Evolutionary conservation across 1,140 invertebrate genomes (phyloP), one percentile per base, ranked within the genome.

Genomic region (Drosophila athabasca): DNA sequence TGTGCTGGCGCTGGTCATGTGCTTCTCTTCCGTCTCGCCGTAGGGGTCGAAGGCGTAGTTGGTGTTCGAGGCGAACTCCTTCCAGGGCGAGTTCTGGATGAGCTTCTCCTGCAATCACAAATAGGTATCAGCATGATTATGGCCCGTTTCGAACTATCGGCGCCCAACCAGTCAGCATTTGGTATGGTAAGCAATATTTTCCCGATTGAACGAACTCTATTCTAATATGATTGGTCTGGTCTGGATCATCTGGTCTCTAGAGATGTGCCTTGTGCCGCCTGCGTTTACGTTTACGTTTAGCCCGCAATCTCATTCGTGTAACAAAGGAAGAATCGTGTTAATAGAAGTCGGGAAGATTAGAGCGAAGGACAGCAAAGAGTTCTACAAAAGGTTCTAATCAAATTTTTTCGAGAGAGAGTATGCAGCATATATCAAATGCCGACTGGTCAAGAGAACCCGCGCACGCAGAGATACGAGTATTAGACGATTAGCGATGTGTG

Each of bases 1-100:
- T 0, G 90, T 91, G 19, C 92, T 91, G 31, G 92, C 90, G 43
- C 91, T 79, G 62, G 92, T 91, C 84, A 93, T 88, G 82, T 93
- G 89, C 80, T 96, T 96, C 80, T 96, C 95, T 77, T 96, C 95
- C 6, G 90, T 91, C n/a, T 94, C 95, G 60, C 96, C 96, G 88
- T 95, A 97, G 0, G 95, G 94, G 75, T 97, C 96, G 90, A 97
- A 97, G 0, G 96, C 96, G 91, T 97, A 97, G 92, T 97, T 97
- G 1, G 96, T 97, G 83, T 96, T 96, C 1, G 95, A 93, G 2
- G 96, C 94, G 87, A 97, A 97, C 88, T 97, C 96, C 81, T 96
- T 96, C 96, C 96, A 97, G 4, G 96, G 95, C 3, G 95, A 95
- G 90, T 95, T 96, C 19, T 95, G 95, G 60, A 97, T 96, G 22